These are phyloP conservation scores for Drosophila ohnishii DNA, from an alignment of 1,140 invertebrate species.

Conservation along the genomic window DNA sequence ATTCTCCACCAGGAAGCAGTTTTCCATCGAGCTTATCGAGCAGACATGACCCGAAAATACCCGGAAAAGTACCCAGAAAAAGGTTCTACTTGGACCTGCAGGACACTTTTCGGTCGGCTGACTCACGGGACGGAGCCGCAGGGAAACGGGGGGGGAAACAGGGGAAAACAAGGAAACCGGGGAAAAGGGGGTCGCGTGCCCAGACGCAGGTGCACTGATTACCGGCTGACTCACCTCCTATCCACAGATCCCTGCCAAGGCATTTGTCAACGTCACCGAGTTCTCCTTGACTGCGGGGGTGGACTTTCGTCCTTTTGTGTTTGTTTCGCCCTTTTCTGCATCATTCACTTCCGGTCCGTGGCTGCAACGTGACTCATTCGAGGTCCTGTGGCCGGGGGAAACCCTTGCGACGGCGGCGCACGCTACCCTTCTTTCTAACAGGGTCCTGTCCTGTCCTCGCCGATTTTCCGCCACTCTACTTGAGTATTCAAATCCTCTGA, in stretches of 20 bases:
- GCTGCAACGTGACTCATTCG: slow-evolving; percentile 73
- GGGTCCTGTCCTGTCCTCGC: background rate
- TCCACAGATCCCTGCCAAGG: slow-evolving; percentile 36
- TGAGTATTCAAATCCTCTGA: background rate
- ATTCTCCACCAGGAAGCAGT: slow-evolving; percentile 4
- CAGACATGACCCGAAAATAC: slow-evolving; percentile 37
- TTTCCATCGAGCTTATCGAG: slow-evolving; percentile 56
- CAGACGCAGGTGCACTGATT: slow-evolving; percentile 75
- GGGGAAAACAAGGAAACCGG: no score
- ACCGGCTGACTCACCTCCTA: slow-evolving; percentile 68
- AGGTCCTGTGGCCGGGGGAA: slow-evolving; percentile 26
- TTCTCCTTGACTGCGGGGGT: slow-evolving; percentile 44
- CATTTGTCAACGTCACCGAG: slow-evolving; percentile 76
- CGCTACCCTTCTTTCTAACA: background rate
- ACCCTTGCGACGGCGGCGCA: slow-evolving; percentile 17
- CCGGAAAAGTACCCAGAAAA: slow-evolving; percentile 12
- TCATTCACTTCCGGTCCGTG: slow-evolving; percentile 73
- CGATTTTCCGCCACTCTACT: background rate
- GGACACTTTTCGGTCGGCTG: slow-evolving; percentile 59
- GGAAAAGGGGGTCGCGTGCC: slow-evolving; percentile 58
- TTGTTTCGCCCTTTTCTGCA: slow-evolving; percentile 66
- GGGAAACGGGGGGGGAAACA: background rate
- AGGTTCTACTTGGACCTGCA: slow-evolving; percentile 6
- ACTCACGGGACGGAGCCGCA: slow-evolving; percentile 27
- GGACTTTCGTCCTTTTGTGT: slow-evolving; percentile 47